Percentiles rank a stretch among this genome's conserved stretches.
phyloP scores from a whole-genome alignment of 2,113 vertebrate genomes.

The Terrapene triunguis region DNA sequence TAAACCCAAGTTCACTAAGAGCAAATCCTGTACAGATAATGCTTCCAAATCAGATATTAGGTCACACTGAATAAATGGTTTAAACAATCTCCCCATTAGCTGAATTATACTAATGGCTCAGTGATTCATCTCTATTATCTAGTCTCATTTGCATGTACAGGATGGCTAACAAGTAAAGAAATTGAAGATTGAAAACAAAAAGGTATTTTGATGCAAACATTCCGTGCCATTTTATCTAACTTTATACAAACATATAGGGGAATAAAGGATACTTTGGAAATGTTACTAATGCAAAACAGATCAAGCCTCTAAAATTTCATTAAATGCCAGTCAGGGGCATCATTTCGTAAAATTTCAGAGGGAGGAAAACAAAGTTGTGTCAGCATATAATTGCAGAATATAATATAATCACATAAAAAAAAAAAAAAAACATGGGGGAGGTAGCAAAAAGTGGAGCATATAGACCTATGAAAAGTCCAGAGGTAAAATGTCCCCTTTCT shows the following conservation, averaged over 20 bases:
- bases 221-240: background rate
- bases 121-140: background rate
- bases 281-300: background rate
- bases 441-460: background rate
- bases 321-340: background rate
- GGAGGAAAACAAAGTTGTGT: background rate
- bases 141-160: constrained; percentile 8
- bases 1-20: constrained; percentile 10
- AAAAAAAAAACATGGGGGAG: no score
- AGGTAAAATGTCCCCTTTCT: background rate
- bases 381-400: background rate
- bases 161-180: background rate
- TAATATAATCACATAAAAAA: no score
- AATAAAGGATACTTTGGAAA: background rate
- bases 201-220: background rate
- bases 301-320: background rate
- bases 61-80: constrained; percentile 39
- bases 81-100: constrained; percentile 47
- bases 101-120: constrained; percentile 39
- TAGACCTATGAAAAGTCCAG: background rate
- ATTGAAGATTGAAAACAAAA: background rate
- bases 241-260: accelerated
- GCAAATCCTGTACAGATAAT: background rate
- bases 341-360: background rate
- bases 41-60: background rate